phyloP scores from a whole-genome alignment of 1,140 invertebrate genomes.

The Eriocheir sinensis region DNA sequence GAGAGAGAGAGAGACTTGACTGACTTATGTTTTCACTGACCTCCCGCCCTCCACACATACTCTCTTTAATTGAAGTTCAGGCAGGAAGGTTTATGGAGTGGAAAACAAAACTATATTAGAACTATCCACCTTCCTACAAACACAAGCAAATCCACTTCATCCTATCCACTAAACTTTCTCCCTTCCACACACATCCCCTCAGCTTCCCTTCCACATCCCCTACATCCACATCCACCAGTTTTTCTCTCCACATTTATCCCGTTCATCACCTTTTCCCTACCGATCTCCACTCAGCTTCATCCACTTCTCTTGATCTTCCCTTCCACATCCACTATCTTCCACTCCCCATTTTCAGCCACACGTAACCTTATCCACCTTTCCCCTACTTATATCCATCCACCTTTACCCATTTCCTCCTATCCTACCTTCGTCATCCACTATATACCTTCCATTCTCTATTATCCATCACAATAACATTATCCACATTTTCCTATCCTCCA shows the following conservation, averaged over 20 bases:
- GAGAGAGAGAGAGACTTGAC: constrained; percentile 10
- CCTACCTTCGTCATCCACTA: neutral
- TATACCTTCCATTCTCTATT: neutral
- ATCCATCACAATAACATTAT: neutral
- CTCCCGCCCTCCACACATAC: neutral
- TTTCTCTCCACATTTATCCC: no score
- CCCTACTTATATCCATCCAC: neutral
- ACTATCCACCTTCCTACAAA: no score
- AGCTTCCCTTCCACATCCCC: no score
- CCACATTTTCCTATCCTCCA: neutral
- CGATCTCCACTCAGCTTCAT: no score
- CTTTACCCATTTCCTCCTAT: neutral
- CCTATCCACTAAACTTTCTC: neutral
- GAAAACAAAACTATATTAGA: neutral
- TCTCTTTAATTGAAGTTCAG: neutral
- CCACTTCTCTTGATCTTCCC: no score
- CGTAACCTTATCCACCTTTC: neutral
- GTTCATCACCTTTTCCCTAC: no score
- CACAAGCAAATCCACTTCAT: neutral
- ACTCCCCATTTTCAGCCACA: neutral
- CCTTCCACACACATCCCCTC: neutral
- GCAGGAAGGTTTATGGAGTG: neutral
- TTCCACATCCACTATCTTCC: neutral
- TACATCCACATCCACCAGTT: no score
- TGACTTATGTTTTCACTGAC: neutral